Evolutionary conservation across 2,797 vertebrate species (phyloP).

Genomic region (Tympanoctomys barrerae): DNA sequence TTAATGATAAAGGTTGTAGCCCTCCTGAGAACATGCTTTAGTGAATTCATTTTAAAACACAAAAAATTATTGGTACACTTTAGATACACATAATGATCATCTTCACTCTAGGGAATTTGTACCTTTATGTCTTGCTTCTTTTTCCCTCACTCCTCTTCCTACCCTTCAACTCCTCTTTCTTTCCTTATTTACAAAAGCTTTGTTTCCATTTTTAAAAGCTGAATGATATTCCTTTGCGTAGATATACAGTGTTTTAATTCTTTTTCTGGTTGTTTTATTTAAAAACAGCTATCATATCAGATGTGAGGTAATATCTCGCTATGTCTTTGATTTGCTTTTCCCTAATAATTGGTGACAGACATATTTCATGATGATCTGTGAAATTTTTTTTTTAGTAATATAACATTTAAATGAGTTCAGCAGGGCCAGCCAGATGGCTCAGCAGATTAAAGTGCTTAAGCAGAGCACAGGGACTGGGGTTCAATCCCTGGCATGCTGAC

Average conservation of each 20-base stretch:
- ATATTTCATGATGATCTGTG: neutral
- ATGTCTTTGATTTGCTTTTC: neutral
- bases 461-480: no score
- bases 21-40: neutral
- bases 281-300: neutral
- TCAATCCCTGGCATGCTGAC: no score
- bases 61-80: neutral
- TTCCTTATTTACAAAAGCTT: neutral
- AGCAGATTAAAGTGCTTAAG: no score
- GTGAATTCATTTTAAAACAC: neutral
- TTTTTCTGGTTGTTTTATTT: neutral
- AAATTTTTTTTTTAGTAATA: conserved; percentile 22
- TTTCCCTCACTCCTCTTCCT: neutral
- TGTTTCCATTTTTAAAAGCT: neutral
- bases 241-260: neutral
- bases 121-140: neutral
- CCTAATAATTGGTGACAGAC: neutral
- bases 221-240: neutral
- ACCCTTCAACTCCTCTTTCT: neutral
- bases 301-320: neutral
- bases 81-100: neutral
- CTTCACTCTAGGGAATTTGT: neutral
- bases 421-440: neutral
- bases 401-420: neutral
- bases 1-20: neutral